Evolutionary conservation across 2,888 invertebrate species (phyloP), one percentile per base, ranked within the genome.

Genomic region (Vesta saturnalis): DNA sequence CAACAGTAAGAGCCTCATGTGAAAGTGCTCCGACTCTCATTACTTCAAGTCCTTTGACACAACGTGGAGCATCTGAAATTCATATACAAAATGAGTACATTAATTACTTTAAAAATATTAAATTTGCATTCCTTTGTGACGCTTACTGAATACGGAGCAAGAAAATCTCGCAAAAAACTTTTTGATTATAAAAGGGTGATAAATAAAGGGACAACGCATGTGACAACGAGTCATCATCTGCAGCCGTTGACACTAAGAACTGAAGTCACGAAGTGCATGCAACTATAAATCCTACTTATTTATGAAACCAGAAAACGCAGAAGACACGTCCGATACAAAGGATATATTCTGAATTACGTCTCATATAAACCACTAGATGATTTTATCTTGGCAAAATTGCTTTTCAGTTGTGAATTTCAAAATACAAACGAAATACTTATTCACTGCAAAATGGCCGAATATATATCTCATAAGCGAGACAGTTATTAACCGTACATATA

Each of bases 1-100:
- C 88, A 6, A 94, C 90, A 61, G 89, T 86, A 59, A 94, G 87
- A 60, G 91, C 89, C 67, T 93, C 92, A 73, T 91, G 90, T 43
- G 91, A 90, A 19, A 92, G 87, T 1, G 91, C 91, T 1, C 93
- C 92, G 54, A 94, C 84, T 74, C 91, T 90, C 77, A 89, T 90
- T 60, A 89, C 87, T 71, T 92, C 91, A 67, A 88, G 88, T 49
- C 93, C 93, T 2, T 89, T 88, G 72, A 89, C 90, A 79, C 94
- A 94, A 75, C 92, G 89, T 39, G 94, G 94, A 14, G 92, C 90
- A 82, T 92, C 94, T 94, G 83, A 22, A 80, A 75, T 16, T 73
- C 73, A 70, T 15, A 71, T 52, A 64, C 49, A 64, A 57, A 65
- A 62, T 15, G 56, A 18, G 19, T 30, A 18, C 64, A 1, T 19